A percentile compares a stretch with the other conserved stretches of the same genome.
Evolutionary conservation across 2,888 invertebrate species (phyloP).

Genomic region (Pharmacophagus antenor): DNA sequence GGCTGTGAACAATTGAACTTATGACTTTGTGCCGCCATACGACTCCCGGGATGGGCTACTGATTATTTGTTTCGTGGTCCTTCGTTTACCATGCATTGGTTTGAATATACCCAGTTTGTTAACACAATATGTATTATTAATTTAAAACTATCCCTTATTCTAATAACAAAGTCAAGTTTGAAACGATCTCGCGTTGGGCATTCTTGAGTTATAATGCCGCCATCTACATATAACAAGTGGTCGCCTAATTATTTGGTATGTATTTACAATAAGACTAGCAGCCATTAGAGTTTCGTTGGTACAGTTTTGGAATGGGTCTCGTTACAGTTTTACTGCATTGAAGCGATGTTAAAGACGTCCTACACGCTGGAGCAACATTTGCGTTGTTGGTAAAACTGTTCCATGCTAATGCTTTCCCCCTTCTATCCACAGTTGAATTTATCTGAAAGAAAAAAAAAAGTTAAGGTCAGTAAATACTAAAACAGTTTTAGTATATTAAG

Average conservation of each 20-base stretch:
- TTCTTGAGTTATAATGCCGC: constrained; percentile 59
- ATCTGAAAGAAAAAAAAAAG: constrained; percentile 20
- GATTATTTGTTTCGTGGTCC: constrained; percentile 58
- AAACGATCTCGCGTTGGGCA: constrained; percentile 64
- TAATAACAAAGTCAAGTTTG: constrained; percentile 62
- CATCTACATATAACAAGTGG: constrained; percentile 61
- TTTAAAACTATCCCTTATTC: constrained; percentile 21
- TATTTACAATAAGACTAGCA: constrained; percentile 58
- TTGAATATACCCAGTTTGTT: constrained; percentile 46
- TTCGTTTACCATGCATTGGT: constrained; percentile 74
- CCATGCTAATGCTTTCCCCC: neutral
- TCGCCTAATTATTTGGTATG: constrained; percentile 70
- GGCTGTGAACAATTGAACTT: constrained; percentile 72
- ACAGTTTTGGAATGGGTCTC: constrained; percentile 5
- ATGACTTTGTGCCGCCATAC: constrained; percentile 77
- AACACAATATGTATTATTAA: constrained; percentile 34
- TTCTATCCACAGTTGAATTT: neutral
- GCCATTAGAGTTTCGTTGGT: constrained; percentile 47
- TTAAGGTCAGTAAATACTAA: neutral
- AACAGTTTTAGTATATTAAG: neutral
- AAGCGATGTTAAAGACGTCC: neutral
- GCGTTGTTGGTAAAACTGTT: neutral
- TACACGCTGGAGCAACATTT: neutral
- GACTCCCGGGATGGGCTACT: constrained; percentile 71
- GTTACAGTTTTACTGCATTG: neutral